phyloP scores from a whole-genome alignment of 2,797 vertebrate species.

The Mareca penelope region DNA sequence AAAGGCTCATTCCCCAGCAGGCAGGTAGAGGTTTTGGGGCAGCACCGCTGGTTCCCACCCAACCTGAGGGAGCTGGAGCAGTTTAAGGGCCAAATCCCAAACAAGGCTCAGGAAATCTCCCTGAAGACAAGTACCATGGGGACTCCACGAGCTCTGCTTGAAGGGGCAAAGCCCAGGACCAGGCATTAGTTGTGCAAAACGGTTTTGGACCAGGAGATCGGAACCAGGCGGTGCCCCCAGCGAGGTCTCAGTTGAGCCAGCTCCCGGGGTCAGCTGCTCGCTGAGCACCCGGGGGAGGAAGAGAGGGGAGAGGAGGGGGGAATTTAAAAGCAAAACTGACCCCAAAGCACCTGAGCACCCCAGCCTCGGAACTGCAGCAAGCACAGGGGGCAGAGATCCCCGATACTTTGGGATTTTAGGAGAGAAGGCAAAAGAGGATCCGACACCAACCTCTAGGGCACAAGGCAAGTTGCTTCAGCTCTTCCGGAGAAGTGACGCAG shows the following conservation, averaged over 20 bases:
- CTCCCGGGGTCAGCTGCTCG: neutral
- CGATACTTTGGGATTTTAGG: neutral
- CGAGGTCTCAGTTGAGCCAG: neutral
- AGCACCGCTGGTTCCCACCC: neutral
- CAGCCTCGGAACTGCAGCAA: neutral
- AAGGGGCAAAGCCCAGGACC: neutral
- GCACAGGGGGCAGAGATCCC: accelerated
- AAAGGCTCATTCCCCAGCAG: constrained; percentile 9
- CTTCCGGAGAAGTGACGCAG: neutral
- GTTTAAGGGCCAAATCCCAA: neutral
- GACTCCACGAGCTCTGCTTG: neutral
- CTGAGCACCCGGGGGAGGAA: neutral
- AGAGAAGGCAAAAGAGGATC: neutral
- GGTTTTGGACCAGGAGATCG: neutral
- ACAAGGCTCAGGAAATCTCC: neutral
- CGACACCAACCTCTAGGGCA: neutral
- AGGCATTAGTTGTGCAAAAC: neutral
- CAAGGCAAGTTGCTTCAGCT: neutral
- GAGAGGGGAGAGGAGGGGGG: neutral
- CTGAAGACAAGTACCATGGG: neutral
- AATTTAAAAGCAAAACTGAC: neutral
- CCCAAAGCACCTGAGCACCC: neutral
- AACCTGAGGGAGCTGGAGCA: neutral
- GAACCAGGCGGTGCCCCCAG: neutral
- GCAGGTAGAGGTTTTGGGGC: neutral